Conservation (phyloP, 2,888 invertebrate species). For the Cheilosia vulpina region DNA sequence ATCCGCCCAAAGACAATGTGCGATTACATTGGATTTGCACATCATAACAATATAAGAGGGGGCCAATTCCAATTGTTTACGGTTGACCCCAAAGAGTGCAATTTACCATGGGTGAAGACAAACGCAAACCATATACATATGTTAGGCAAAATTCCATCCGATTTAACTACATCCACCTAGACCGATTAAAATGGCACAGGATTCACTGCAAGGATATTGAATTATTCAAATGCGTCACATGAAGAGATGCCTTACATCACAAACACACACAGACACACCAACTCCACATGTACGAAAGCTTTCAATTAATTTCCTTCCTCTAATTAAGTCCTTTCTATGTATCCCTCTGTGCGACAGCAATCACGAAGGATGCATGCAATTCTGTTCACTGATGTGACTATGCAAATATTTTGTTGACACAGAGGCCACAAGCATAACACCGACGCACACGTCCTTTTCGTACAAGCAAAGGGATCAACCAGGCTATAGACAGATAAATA, state of each 20-base stretch:
- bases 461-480: background rate
- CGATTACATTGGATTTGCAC: too few relatives aligned
- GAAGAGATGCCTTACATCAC: background rate
- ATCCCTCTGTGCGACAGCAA: background rate
- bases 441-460: background rate
- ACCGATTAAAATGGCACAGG: background rate
- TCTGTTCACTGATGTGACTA: background rate
- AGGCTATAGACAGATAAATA: background rate
- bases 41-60: too few relatives aligned
- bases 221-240: background rate
- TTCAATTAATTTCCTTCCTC: conserved; percentile 43
- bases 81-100: too few relatives aligned
- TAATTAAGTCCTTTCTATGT: background rate
- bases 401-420: conserved; percentile 14
- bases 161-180: conserved; percentile 4
- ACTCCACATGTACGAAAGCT: background rate
- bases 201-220: conserved; percentile 4
- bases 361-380: conserved; percentile 7
- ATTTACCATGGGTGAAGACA: too few relatives aligned
- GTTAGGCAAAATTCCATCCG: conserved; percentile 11
- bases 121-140: background rate
- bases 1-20: too few relatives aligned
- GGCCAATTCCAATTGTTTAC: too few relatives aligned
- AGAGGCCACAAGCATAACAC: background rate
- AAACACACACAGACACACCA: background rate